A percentile compares a stretch with the other conserved stretches of the same genome.
These are phyloP conservation scores for Lagopus leucura DNA, from an alignment of 2,113 vertebrate species.

Conservation along the genomic window DNA sequence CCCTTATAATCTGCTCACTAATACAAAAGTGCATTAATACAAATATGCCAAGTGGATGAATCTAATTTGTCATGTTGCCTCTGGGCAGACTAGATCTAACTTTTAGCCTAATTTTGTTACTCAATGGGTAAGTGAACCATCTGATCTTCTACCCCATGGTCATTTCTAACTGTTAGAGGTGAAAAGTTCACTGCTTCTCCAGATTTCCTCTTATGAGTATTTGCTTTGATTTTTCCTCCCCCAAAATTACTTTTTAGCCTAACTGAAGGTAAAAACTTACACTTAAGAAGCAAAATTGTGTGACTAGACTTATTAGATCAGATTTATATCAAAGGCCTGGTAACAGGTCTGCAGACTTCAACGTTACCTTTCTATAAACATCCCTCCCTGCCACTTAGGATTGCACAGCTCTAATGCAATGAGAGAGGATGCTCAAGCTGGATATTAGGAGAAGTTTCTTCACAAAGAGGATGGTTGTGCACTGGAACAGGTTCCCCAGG, in stretches of 20 bases:
- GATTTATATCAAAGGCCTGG: not conserved
- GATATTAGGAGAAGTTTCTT: no score
- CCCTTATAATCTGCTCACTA: constrained; percentile 46
- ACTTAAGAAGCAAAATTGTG: not conserved
- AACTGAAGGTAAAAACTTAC: not conserved
- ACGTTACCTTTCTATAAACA: not conserved
- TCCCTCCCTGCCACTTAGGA: not conserved
- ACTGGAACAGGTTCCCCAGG: no score
- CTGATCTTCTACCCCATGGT: constrained; percentile 44
- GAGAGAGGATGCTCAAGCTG: not conserved
- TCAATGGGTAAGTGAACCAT: not conserved
- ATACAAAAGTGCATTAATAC: constrained; percentile 46
- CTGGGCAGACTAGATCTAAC: constrained; percentile 46
- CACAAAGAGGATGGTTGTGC: no score
- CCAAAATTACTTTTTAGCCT: not conserved
- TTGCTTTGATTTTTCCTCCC: constrained; percentile 21
- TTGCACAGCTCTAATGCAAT: not conserved
- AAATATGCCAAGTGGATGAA: constrained; percentile 23
- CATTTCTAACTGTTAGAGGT: constrained; percentile 49
- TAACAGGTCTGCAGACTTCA: not conserved
- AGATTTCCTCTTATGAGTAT: constrained; percentile 13
- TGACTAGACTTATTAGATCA: not conserved
- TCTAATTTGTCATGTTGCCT: constrained; percentile 68
- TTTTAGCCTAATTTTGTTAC: constrained; percentile 62
- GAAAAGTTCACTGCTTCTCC: constrained; percentile 53